Percentiles rank a stretch among this genome's conserved stretches.
phyloP scores from a whole-genome alignment of 2,797 vertebrate species.

The Morus bassanus region DNA sequence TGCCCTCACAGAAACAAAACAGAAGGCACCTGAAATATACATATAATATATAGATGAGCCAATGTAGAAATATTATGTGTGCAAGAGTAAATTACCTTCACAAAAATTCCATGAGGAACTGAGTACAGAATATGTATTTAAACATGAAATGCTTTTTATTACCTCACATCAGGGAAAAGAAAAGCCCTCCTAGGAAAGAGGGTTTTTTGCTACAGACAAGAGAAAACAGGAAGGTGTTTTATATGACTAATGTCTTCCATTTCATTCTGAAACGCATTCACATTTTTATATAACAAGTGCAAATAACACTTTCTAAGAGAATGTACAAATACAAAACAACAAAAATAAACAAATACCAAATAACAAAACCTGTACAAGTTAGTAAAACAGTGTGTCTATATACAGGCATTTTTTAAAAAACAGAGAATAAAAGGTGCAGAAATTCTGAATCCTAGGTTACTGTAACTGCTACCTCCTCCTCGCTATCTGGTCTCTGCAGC shows the following conservation, averaged over 20 bases:
- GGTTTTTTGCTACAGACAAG: background rate
- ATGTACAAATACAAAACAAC: background rate
- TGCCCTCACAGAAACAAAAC: background rate
- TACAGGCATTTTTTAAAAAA: background rate
- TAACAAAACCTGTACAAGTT: background rate
- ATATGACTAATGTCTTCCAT: background rate
- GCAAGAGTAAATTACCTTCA: background rate
- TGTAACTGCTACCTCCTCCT: background rate
- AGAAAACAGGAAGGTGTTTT: background rate
- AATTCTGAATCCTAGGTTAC: background rate
- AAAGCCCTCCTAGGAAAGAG: background rate
- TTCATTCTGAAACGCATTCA: background rate
- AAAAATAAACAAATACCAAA: background rate
- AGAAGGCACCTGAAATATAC: background rate
- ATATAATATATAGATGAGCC: background rate
- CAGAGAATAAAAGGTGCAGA: background rate
- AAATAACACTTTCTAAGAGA: background rate
- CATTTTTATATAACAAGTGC: background rate
- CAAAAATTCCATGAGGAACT: background rate
- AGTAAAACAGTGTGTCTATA: background rate
- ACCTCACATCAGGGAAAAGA: background rate
- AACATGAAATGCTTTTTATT: background rate
- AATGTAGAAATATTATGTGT: background rate
- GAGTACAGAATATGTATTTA: background rate
- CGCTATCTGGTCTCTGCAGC: background rate